A percentile compares a stretch with the other conserved stretches of the same genome.
Evolutionary conservation across 2,113 vertebrate genomes (phyloP).

Genomic region (Macquaria ambigua): DNA sequence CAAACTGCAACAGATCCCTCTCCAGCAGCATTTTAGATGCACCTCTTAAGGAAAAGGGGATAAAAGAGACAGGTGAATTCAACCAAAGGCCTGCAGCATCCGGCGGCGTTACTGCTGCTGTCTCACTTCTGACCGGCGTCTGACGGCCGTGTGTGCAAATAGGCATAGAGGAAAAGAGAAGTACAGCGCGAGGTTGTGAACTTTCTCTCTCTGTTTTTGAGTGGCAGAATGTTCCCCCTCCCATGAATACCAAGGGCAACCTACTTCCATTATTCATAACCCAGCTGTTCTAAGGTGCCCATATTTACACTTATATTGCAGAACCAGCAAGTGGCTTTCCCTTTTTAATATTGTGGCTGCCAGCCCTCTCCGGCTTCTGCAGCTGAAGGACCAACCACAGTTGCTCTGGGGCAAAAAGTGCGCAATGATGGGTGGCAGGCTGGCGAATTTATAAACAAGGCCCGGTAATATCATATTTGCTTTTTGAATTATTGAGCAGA

Average conservation of each 20-base stretch:
- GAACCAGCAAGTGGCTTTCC: constrained; percentile 75
- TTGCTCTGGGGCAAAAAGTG: constrained; percentile 74
- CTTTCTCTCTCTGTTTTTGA: constrained; percentile 74
- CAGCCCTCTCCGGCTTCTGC: constrained; percentile 66
- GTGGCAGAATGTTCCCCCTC: constrained; percentile 77
- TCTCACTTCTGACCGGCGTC: constrained; percentile 49
- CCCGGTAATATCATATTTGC: constrained; percentile 83
- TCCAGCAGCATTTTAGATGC: constrained; percentile 44
- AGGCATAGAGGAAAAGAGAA: constrained; percentile 52
- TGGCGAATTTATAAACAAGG: constrained; percentile 81
- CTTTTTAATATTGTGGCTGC: constrained; percentile 80
- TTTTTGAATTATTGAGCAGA: constrained; percentile 85
- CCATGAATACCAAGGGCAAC: constrained; percentile 83
- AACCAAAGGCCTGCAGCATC: constrained; percentile 54
- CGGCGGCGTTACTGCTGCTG: constrained; percentile 33
- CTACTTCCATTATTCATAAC: constrained; percentile 82
- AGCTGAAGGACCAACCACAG: constrained; percentile 64
- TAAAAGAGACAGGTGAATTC: constrained; percentile 54
- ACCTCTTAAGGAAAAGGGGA: constrained; percentile 34
- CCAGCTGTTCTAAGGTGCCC: constrained; percentile 82
- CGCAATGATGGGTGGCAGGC: constrained; percentile 71
- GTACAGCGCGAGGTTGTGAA: constrained; percentile 69
- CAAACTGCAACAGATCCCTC: constrained; percentile 38
- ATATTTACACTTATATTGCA: constrained; percentile 86
- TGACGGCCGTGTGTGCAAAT: constrained; percentile 65